phyloP scores from a whole-genome alignment of 2,888 invertebrate species.

The Drosophila kokeensis region DNA sequence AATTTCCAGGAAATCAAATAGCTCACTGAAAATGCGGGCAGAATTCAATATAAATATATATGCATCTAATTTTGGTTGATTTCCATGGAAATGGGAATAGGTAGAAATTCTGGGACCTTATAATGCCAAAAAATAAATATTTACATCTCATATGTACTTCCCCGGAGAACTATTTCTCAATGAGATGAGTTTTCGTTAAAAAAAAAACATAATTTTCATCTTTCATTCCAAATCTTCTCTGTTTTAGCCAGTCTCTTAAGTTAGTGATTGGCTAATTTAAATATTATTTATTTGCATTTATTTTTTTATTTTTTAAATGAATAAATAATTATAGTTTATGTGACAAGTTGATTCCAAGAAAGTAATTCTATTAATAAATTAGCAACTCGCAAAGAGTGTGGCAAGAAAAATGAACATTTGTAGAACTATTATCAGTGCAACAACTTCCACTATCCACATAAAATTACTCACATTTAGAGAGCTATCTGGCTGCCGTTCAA shows the following conservation, averaged over 20 bases:
- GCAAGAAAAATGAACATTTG: background rate
- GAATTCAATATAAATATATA: background rate
- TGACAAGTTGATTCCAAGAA: background rate
- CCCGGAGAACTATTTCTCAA: background rate
- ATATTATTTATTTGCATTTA: background rate
- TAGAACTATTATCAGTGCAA: background rate
- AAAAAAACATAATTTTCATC: background rate
- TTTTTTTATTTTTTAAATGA: background rate
- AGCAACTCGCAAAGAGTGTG: background rate
- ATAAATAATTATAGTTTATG: background rate
- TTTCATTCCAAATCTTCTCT: background rate
- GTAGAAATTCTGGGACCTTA: background rate
- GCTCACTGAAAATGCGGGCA: constrained; percentile 11
- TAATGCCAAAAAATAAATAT: background rate
- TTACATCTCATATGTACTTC: background rate
- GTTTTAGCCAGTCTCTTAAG: background rate
- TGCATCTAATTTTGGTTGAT: constrained; percentile 26
- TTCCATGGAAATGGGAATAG: constrained; percentile 21
- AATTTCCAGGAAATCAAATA: constrained; percentile 31
- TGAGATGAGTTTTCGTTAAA: background rate
- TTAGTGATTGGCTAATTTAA: background rate
- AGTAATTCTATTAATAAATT: background rate
- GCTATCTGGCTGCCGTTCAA: background rate
- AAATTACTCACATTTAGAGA: background rate
- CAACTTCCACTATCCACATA: background rate